These are phyloP conservation scores for Entomobrya multifasciata DNA, from an alignment of 2,888 invertebrate species.

Conservation along the genomic window DNA sequence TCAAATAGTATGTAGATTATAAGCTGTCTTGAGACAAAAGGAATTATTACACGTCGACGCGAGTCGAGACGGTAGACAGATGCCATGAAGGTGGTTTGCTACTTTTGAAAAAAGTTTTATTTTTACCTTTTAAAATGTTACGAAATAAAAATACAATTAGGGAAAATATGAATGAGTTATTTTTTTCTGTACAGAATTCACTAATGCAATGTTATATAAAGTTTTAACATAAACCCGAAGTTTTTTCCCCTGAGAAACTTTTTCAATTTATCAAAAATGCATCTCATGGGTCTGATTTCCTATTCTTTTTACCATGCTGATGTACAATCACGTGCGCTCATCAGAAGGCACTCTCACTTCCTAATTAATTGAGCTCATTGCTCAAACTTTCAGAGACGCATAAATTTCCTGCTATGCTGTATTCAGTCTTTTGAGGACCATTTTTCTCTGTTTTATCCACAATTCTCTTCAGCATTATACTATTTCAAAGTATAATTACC, in stretches of 20 bases:
- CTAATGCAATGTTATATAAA: too few species aligned
- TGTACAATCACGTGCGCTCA: constrained; percentile 23
- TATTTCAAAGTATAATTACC: constrained; percentile 5
- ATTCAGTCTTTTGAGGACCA: neutral
- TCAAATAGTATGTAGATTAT: constrained; percentile 28
- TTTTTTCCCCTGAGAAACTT: neutral
- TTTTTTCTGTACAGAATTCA: neutral
- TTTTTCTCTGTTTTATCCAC: neutral
- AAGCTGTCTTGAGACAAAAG: constrained; percentile 62
- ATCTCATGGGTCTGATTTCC: neutral
- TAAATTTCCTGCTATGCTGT: neutral
- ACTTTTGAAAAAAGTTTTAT: too few species aligned
- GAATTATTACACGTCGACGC: constrained; percentile 14
- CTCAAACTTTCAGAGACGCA: neutral
- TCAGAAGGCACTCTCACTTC: constrained; percentile 6
- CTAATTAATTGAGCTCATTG: neutral
- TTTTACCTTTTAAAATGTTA: too few species aligned
- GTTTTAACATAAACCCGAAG: too few species aligned
- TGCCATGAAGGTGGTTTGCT: neutral
- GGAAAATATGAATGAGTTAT: neutral
- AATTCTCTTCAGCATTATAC: neutral
- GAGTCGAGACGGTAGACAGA: constrained; percentile 49
- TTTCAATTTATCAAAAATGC: neutral
- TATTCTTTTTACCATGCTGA: neutral
- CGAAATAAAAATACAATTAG: too few species aligned